Evolutionary conservation across 2,113 vertebrate species (phyloP), one percentile per base, ranked within the genome.

Genomic region (Tachysurus vachellii): DNA sequence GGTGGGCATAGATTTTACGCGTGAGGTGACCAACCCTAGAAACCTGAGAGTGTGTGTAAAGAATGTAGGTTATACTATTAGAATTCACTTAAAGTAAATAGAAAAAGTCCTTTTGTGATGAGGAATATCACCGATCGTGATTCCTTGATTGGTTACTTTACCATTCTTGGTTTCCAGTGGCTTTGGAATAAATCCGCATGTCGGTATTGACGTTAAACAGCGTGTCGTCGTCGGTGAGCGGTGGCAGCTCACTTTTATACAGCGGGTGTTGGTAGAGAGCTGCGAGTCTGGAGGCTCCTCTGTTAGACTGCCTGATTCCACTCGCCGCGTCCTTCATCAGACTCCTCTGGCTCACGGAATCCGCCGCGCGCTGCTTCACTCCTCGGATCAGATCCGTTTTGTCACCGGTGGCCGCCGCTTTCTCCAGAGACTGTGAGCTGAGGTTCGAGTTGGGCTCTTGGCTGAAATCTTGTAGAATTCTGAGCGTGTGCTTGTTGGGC

Each of bases 151-250:
- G 56, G 19, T 57, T 64, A 77, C 97, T 98, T 85, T 95, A 99
- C 98, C 98, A 98, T 90, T 95, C 96, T 53, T 94, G 94, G 87
- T 93, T 96, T 87, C 96, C 97, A 0, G 94, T 94, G 56, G 95
- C 95, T 92, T 95, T 97, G 62, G 97, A 96, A 89, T 97, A 96
- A 90, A 98, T 96, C 86, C 96, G 95, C 91, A 98, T 96, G 94
- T 98, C 97, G 42, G 94, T 96, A 90, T 98, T 97, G 92, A 99
- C 96, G 89, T 96, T 97, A 92, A 99, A 99, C 83, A 99, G 92
- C 85, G 96, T 96, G 92, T 99, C 98, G 50, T 95, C 95, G 54
- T 97, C 96, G 0, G 95, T 94, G 10, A 98, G 94, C 14, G 91
- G 83, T 5, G 97, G 97, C 57, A 94, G 88, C 16, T 93, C 91